Evolutionary conservation across 2,113 vertebrate species (phyloP).

Genomic region (Nyctibius bracteatus): DNA sequence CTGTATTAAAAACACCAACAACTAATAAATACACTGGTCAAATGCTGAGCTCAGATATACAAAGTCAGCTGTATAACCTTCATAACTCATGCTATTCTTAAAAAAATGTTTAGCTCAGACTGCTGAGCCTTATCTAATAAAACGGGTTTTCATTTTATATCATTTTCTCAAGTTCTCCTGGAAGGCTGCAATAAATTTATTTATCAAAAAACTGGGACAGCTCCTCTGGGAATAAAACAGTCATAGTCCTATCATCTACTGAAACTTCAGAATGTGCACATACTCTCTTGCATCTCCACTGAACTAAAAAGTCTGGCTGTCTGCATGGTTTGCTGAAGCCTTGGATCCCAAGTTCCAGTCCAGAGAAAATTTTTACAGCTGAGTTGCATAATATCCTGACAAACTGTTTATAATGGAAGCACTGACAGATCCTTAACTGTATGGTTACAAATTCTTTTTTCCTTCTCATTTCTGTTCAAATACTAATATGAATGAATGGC

Average conservation of each 20-base stretch:
- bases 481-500: slow-evolving; percentile 1
- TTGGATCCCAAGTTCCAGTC: slow-evolving; percentile 49
- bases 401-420: slow-evolving; percentile 63
- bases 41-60: neutral
- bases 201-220: slow-evolving; percentile 37
- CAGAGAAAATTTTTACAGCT: slow-evolving; percentile 60
- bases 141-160: neutral
- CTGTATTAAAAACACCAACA: neutral
- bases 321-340: slow-evolving; percentile 26
- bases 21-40: neutral
- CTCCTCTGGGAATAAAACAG: slow-evolving; percentile 25
- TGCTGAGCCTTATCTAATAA: slow-evolving; percentile 27
- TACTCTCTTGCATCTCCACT: neutral
- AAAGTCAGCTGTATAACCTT: neutral
- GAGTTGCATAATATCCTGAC: slow-evolving; percentile 63
- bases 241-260: slow-evolving; percentile 16
- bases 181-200: slow-evolving; percentile 25
- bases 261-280: slow-evolving; percentile 32
- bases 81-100: neutral
- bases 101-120: neutral
- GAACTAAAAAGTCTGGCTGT: slow-evolving; percentile 21
- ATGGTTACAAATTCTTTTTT: slow-evolving; percentile 1
- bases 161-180: slow-evolving; percentile 14
- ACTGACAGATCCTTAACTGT: slow-evolving; percentile 43
- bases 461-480: slow-evolving; percentile 16